Evolutionary conservation across 1,140 invertebrate genomes (phyloP), one percentile per base, ranked within the genome.

Genomic region (Trichogramma pretiosum): DNA sequence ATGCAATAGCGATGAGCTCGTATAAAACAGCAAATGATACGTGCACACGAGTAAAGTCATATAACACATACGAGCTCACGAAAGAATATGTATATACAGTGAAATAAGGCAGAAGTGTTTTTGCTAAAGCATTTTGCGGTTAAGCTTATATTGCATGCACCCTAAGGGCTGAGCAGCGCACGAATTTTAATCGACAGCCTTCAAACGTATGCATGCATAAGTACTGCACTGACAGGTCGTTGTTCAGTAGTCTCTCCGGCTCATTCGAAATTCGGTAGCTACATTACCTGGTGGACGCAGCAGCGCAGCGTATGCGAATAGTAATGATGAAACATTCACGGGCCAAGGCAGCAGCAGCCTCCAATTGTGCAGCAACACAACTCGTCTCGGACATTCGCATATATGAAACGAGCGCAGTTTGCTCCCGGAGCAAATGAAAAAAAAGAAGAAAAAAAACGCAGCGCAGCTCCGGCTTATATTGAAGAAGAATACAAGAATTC

Each of bases 381-480:
- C n/a, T n/a, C n/a, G n/a, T n/a, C n/a, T n/a, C n/a, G n/a, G n/a
- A n/a, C n/a, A n/a, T n/a, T n/a, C n/a, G n/a, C n/a, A n/a, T n/a
- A n/a, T n/a, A n/a, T n/a, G n/a, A n/a, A n/a, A n/a, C n/a, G n/a
- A 72, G 67, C 68, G 62, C 68, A 72, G 70, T 67, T 70, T 72
- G 64, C 61, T 58, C 64, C 56, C 61, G 56, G 56, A 33, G 35
- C 51, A 34, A 45, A 49, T 43, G 23, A 42, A 17, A 30, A 30
- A 16, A 21, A 4, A 39, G 14, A 21, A 11, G 26, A 40, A 7
- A 10, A 24, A 17, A 18, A 42, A 19, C 4, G 21, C 33, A 22
- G 13, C 32, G 1, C 3, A 9, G 22, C 22, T 13, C 22, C 30
- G 21, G 11, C 8, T 5, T 4, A 36, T 7, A n/a, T 11, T 19